phyloP scores from a whole-genome alignment of 2,888 invertebrate genomes.

The Lobophora halterata region DNA sequence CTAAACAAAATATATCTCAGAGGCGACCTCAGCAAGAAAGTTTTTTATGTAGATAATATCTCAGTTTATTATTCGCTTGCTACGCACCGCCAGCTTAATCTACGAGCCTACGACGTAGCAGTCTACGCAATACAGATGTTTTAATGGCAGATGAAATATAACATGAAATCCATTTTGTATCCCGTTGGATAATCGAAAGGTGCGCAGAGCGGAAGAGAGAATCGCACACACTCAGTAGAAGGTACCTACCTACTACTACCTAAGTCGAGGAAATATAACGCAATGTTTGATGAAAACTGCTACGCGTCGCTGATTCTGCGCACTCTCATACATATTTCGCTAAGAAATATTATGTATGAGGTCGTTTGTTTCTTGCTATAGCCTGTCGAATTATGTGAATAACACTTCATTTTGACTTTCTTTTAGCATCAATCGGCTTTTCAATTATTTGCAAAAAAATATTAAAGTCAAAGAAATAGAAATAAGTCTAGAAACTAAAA shows the following conservation, averaged over 20 bases:
- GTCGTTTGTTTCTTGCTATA: conserved; percentile 3
- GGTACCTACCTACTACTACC: conserved; percentile 28
- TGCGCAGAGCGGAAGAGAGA: conserved; percentile 41
- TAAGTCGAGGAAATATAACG: conserved; percentile 38
- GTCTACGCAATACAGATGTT: conserved; percentile 38
- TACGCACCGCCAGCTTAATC: conserved; percentile 27
- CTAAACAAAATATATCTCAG: neutral
- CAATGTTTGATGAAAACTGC: conserved; percentile 48
- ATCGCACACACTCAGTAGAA: conserved; percentile 42
- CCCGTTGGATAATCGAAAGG: conserved; percentile 44
- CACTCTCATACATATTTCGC: conserved; percentile 33
- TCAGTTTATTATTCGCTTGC: conserved; percentile 41
- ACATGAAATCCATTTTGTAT: conserved; percentile 40
- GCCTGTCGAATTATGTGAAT: conserved; percentile 1
- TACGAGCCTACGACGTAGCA: conserved; percentile 30
- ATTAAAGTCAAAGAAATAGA: too few relatives aligned
- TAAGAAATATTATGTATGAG: conserved; percentile 8
- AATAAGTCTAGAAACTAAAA: too few relatives aligned
- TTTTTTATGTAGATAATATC: conserved; percentile 22
- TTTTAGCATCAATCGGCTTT: too few relatives aligned
- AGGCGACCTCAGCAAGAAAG: conserved; percentile 2
- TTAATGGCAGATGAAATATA: conserved; percentile 41
- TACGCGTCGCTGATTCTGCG: conserved; percentile 42
- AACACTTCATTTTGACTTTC: neutral
- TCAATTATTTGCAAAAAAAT: too few relatives aligned